Percentiles rank a stretch among this genome's conserved stretches.
phyloP scores from a whole-genome alignment of 2,888 invertebrate genomes.

The Orthosia cruda region DNA sequence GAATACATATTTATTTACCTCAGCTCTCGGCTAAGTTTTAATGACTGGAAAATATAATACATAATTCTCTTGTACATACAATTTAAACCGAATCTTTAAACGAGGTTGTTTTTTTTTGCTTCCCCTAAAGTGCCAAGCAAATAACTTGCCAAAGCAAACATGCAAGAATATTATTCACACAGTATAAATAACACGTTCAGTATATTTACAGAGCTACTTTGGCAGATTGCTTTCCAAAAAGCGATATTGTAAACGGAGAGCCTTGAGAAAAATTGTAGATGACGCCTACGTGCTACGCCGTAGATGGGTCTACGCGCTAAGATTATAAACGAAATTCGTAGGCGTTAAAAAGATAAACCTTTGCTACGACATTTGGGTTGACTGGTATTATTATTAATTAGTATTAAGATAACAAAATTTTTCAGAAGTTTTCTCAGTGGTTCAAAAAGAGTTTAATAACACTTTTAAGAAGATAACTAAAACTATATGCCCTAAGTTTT shows the following conservation, averaged over 20 bases:
- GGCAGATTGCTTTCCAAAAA: constrained; percentile 30
- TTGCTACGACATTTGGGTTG: constrained; percentile 19
- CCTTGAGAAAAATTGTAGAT: constrained; percentile 23
- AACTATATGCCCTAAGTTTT: too few relatives aligned
- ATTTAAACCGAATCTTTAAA: not conserved
- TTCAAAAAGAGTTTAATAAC: too few relatives aligned
- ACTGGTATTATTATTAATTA: not conserved
- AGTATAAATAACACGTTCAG: constrained; percentile 1
- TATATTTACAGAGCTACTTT: constrained; percentile 9
- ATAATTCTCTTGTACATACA: not conserved
- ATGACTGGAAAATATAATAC: not conserved
- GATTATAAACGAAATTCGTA: constrained; percentile 17
- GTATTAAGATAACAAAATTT: not conserved
- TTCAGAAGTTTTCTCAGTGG: too few relatives aligned
- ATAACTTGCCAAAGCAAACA: not conserved
- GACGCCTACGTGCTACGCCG: constrained; percentile 36
- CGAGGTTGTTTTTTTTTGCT: not conserved
- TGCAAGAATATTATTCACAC: not conserved
- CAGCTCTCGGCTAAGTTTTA: not conserved
- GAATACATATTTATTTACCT: not conserved
- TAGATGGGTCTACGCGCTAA: constrained; percentile 41
- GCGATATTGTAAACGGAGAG: constrained; percentile 4
- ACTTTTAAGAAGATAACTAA: too few relatives aligned
- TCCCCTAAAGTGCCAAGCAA: not conserved
- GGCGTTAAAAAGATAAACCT: constrained; percentile 22